Conservation (phyloP, 2,113 vertebrate species). For the Phylloscopus trochilus region DNA sequence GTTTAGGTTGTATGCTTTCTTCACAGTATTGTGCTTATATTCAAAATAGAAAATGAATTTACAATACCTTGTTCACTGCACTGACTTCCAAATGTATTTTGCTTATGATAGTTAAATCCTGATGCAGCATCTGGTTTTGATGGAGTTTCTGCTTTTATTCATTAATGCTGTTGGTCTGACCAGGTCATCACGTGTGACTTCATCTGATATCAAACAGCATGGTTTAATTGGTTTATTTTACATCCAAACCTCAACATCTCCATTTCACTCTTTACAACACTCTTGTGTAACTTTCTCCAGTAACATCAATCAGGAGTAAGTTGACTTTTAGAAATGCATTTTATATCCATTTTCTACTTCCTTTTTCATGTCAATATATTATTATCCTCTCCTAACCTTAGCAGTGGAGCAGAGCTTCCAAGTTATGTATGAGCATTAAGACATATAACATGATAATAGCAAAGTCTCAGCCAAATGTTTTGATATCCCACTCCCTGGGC, state of each 20-base stretch:
- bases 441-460: neutral
- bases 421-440: neutral
- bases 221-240: conserved; percentile 45
- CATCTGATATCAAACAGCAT: neutral
- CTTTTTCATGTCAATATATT: neutral
- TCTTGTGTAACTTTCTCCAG: neutral
- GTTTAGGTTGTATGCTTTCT: neutral
- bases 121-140: conserved; percentile 52
- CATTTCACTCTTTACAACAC: neutral
- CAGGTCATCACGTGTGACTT: conserved; percentile 18
- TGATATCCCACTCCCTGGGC: neutral
- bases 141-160: conserved; percentile 31
- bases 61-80: neutral
- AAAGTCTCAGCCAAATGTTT: neutral
- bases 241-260: neutral
- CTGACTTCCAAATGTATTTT: neutral
- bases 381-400: conserved; percentile 19
- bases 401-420: conserved; percentile 10
- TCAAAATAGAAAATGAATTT: conserved; percentile 4
- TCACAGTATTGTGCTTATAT: neutral
- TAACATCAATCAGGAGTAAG: neutral
- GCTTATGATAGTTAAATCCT: neutral
- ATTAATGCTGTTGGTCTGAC: conserved; percentile 6
- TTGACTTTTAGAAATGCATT: neutral
- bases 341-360: neutral